These are phyloP conservation scores for Cydia strobilella DNA, from an alignment of 1,140 invertebrate genomes.

Conservation along the genomic window DNA sequence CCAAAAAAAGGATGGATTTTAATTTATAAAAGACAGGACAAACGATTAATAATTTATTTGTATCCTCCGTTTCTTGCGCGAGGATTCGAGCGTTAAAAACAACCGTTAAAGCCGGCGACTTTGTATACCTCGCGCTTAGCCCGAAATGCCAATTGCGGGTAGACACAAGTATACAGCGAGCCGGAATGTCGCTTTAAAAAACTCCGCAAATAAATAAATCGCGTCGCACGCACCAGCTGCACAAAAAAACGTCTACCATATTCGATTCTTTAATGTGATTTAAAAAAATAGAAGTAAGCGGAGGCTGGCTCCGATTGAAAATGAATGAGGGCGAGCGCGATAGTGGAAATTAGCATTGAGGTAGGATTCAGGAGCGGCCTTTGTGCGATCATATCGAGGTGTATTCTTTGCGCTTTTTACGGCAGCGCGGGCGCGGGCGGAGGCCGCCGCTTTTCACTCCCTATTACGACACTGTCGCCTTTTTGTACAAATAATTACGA, in stretches of 20 bases:
- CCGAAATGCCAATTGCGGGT: constrained; percentile 79
- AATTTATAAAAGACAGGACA: constrained; percentile 81
- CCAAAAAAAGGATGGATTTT: constrained; percentile 77
- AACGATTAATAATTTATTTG: constrained; percentile 81
- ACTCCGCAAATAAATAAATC: constrained; percentile 78
- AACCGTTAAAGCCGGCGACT: constrained; percentile 78
- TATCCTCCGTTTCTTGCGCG: constrained; percentile 72
- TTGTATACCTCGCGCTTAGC: constrained; percentile 77
- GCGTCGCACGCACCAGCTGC: constrained; percentile 72
- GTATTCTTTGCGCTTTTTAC: constrained; percentile 80
- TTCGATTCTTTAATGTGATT: constrained; percentile 80
- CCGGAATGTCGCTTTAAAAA: constrained; percentile 79
- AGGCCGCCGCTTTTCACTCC: constrained; percentile 59
- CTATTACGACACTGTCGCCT: constrained; percentile 70
- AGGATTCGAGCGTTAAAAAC: constrained; percentile 75
- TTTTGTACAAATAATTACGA: constrained; percentile 74
- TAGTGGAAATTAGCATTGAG: constrained; percentile 81
- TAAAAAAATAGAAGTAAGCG: constrained; percentile 77
- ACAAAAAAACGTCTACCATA: constrained; percentile 75
- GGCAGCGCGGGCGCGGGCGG: constrained; percentile 57
- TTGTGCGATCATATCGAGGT: constrained; percentile 80
- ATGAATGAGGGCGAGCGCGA: constrained; percentile 79
- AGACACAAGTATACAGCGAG: constrained; percentile 78
- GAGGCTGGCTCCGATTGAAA: constrained; percentile 77
- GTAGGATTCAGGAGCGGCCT: constrained; percentile 75